Evolutionary conservation across 1,140 invertebrate species (phyloP), one percentile per base, ranked within the genome.

Genomic region (Stegodyphus dumicola): DNA sequence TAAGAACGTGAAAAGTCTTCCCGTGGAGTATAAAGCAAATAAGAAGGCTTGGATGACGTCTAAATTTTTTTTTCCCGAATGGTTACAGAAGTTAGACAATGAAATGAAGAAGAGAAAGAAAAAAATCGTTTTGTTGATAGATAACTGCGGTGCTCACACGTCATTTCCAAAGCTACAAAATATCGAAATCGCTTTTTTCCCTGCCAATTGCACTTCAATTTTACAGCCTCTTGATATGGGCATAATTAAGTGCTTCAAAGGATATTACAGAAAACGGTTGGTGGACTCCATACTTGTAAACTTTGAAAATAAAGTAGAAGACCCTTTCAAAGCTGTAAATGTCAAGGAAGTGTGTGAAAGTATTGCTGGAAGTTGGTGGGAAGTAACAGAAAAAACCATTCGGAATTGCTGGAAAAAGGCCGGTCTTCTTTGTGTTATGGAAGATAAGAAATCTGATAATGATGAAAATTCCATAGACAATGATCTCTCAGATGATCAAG

Each of bases 211-310:
- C 65, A 66, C 65, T 66, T 66, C 65, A 17, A 66, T 66, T 66
- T 66, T 66, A 18, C 65, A 66, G 65, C 65, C 65, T 17, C 66
- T 67, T 18, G 66, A 67, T 67, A 67, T 67, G 66, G 66, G 66
- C 66, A 67, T 67, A 67, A 67, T 67, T 67, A 67, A 67, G 66
- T 67, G 66, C 17, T 67, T 67, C 66, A 67, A 67, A 67, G 66
- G 66, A 67, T 67, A 67, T 18, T 67, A 67, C 66, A 67, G 17
- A 18, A 67, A 67, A 18, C 15, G 66, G 5, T 67, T 67, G 66
- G 66, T 17, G 15, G 66, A 67, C 15, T 67, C 66, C 15, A 67
- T 67, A 67, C 66, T 67, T 67, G 66, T 17, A n/a, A 67, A 67
- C 66, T 17, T 67, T 18, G 66, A 67, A 67, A 67, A 67, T 67